Conservation (phyloP, 23 tunicate species). For the Styela plicata region DNA sequence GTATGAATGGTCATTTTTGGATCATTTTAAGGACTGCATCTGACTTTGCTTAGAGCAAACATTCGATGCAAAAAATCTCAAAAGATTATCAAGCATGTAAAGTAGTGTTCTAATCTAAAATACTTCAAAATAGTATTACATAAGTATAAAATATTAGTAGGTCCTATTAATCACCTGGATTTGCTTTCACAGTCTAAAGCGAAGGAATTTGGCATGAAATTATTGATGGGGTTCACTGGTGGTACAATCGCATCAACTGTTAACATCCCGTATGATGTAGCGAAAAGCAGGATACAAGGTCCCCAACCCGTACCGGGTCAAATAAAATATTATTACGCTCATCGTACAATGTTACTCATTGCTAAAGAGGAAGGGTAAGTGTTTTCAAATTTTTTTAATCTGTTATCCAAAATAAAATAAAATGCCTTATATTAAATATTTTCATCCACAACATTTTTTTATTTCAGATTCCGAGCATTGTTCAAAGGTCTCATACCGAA, state of each 20-base stretch:
- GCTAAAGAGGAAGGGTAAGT: slow-evolving; percentile 86
- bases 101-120: too few species aligned
- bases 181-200: slow-evolving; percentile 44
- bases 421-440: not conserved
- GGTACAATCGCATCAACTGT: slow-evolving; percentile 88
- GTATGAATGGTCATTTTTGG: too few species aligned
- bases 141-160: too few species aligned
- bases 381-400: too few species aligned
- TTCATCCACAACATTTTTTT: slow-evolving; percentile 3
- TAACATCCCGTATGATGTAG: slow-evolving; percentile 96
- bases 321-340: slow-evolving; percentile 72
- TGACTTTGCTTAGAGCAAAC: too few species aligned
- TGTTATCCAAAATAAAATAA: too few species aligned
- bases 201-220: slow-evolving; percentile 41
- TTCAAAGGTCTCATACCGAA: slow-evolving; percentile 94
- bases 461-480: slow-evolving; percentile 66
- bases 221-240: slow-evolving; percentile 57
- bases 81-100: too few species aligned
- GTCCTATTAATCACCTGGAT: too few species aligned
- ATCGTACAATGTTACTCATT: slow-evolving; percentile 60
- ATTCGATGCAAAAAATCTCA: too few species aligned
- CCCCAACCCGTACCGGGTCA: slow-evolving; percentile 85
- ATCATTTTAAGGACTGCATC: too few species aligned
- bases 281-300: slow-evolving; percentile 94
- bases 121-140: too few species aligned